These are phyloP conservation scores for Luscinia luscinia DNA, from an alignment of 2,797 vertebrate species.

Conservation along the genomic window DNA sequence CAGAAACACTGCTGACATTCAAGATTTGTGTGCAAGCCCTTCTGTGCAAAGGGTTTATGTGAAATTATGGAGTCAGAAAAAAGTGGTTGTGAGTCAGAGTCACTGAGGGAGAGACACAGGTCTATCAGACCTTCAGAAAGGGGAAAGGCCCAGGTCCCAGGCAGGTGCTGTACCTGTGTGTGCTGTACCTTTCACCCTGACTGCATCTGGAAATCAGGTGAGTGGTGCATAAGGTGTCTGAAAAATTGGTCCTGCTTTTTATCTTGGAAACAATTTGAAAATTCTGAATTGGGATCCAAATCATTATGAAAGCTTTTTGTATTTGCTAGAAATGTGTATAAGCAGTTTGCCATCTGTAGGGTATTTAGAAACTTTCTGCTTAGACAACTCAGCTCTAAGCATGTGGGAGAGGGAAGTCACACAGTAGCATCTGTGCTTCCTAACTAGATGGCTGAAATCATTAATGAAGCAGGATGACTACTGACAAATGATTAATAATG, in stretches of 20 bases:
- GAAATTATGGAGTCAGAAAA: neutral
- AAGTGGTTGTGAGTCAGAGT: neutral
- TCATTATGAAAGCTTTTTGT: neutral
- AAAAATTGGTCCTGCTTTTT: neutral
- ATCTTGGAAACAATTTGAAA: neutral
- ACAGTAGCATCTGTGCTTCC: conserved; percentile 34
- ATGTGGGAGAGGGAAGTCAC: neutral
- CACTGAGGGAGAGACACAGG: neutral
- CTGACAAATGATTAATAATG: neutral
- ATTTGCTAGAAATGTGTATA: neutral
- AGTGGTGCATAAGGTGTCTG: neutral
- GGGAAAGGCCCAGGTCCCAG: neutral
- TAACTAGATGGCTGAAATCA: neutral
- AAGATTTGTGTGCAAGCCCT: neutral
- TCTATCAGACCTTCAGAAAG: neutral
- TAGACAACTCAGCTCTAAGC: neutral
- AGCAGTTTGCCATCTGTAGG: neutral
- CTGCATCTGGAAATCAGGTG: neutral
- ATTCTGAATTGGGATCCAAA: neutral
- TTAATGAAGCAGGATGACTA: neutral
- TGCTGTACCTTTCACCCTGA: neutral
- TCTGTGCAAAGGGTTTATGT: neutral
- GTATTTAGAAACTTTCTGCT: neutral
- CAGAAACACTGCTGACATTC: neutral
- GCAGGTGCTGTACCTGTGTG: neutral